Percentiles rank a stretch among this genome's conserved stretches.
These are phyloP conservation scores for Trimorus sp. DNA, from an alignment of 2,888 invertebrate genomes.

Conservation along the genomic window DNA sequence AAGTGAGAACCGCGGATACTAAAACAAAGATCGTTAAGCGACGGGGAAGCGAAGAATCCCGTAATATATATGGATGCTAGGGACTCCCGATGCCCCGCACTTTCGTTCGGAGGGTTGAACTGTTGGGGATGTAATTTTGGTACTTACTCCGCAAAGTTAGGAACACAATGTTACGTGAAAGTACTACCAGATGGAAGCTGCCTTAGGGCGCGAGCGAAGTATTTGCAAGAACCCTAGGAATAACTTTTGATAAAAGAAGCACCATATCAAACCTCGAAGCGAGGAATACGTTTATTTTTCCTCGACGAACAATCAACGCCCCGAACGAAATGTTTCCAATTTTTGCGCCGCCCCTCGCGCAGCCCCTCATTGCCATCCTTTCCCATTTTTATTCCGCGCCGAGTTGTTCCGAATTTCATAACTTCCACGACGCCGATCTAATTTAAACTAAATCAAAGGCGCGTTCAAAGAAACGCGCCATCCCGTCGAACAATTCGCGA, in stretches of 20 bases:
- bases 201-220: slow-evolving; percentile 62
- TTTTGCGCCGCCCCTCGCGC: slow-evolving; percentile 14
- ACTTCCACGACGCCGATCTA: too few species aligned
- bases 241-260: slow-evolving; percentile 69
- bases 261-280: slow-evolving; percentile 68
- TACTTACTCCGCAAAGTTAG: slow-evolving; percentile 76
- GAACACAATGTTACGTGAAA: slow-evolving; percentile 78
- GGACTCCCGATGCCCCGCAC: slow-evolving; percentile 71
- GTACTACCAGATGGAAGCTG: slow-evolving; percentile 71
- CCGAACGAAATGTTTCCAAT: slow-evolving; percentile 29
- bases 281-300: slow-evolving; percentile 53
- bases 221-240: slow-evolving; percentile 73
- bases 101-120: slow-evolving; percentile 72
- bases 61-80: slow-evolving; percentile 75
- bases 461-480: too few species aligned
- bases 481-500: too few species aligned
- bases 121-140: slow-evolving; percentile 76
- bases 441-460: too few species aligned
- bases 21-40: slow-evolving; percentile 77
- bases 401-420: too few species aligned
- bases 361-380: background rate
- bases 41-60: slow-evolving; percentile 73
- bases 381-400: background rate
- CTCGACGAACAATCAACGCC: slow-evolving; percentile 37
- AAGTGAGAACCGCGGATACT: slow-evolving; percentile 72